Percentiles rank a stretch among this genome's conserved stretches.
phyloP scores from a whole-genome alignment of 2,113 vertebrate genomes.

The Anhinga rufa region DNA sequence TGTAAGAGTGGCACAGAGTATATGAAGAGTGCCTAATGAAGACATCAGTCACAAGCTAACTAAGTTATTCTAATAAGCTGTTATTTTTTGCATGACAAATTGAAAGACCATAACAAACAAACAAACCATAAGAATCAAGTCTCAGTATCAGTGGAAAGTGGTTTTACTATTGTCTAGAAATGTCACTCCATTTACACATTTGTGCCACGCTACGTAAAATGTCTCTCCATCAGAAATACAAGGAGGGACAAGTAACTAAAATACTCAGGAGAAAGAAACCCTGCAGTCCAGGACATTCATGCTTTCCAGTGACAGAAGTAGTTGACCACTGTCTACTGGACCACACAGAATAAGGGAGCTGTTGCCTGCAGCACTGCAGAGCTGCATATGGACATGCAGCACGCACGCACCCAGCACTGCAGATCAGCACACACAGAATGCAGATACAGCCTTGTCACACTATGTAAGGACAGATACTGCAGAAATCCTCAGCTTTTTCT shows the following conservation, averaged over 20 bases:
- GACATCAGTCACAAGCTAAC: background rate
- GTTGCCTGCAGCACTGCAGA: slow-evolving; percentile 1
- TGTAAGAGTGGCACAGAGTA: background rate
- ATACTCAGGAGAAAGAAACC: background rate
- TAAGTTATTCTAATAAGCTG: background rate
- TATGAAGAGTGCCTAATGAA: background rate
- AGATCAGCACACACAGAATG: background rate
- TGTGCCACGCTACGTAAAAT: background rate
- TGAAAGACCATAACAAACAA: background rate
- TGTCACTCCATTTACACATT: background rate
- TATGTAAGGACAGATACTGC: background rate
- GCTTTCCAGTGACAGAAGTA: background rate
- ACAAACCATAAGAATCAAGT: background rate
- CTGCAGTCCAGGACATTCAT: background rate
- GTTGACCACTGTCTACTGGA: background rate
- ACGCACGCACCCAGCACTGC: background rate
- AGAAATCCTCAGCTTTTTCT: background rate
- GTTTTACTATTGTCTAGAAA: background rate
- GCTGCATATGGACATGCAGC: background rate
- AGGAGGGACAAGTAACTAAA: background rate
- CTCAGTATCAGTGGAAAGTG: background rate
- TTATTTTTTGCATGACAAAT: background rate
- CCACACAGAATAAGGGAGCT: rapidly evolving
- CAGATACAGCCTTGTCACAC: background rate
- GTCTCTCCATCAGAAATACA: background rate